Evolutionary conservation across 2,888 invertebrate genomes (phyloP), one percentile per base, ranked within the genome.

Genomic region (Noctua pronuba): DNA sequence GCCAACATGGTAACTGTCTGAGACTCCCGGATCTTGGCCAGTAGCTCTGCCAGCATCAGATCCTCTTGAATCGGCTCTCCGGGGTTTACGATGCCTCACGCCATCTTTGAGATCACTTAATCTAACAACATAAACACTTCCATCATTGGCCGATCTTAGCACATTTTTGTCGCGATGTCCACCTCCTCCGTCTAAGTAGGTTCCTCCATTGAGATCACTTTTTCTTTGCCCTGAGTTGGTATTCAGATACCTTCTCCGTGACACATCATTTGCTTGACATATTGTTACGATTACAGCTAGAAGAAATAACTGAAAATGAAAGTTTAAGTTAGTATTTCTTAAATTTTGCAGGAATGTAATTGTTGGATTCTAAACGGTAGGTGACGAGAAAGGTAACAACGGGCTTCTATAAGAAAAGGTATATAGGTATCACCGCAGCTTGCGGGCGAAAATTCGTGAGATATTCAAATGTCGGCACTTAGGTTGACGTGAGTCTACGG

Each of bases 221-320:
- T 60, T 65, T 70, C 46, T 65, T 62, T 46, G 38, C 16, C 28
- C 52, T 18, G 74, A 38, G 35, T 60, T 24, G 41, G 52, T 31
- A 28, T 80, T 46, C 21, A 49, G 28, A 16, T 75, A 68, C 31
- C 35, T 49, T 31, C 4, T 79, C 79, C 35, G 21, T 81, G 75
- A 38, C 4, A 21, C 75, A 11, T 66, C 52, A 62, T 83, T 72
- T 31, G 65, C 55, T 65, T 69, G 81, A 55, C 83, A 66, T 46
- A n/a, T 49, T 18, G 82, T 62, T 52, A 49, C 55, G 44, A 73
- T 41, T 60, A 81, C 46, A 70, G 52, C 52, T 52, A 84, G 24
- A 35, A 75, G 82, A 55, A 70, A 75, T 62, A 75, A 41, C 85
- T 83, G 75, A 49, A 85, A 80, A 46, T 28, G 16, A 65, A 75